Conservation (phyloP, 2,113 vertebrate genomes). For the Drymodes brunneopygia region DNA sequence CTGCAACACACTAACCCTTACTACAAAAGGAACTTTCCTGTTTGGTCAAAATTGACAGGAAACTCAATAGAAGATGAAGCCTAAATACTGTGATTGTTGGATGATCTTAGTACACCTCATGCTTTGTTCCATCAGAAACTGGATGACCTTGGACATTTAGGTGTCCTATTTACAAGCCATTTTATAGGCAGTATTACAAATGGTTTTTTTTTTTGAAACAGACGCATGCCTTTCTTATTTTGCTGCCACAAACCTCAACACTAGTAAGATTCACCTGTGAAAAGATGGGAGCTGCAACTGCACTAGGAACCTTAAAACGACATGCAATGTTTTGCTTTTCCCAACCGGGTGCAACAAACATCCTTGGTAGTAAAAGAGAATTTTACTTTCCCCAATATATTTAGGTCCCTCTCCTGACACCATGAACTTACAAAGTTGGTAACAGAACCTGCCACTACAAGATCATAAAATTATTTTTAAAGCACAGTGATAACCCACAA, state of each 20-base stretch:
- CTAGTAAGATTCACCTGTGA: background rate
- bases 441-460: background rate
- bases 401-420: rapidly evolving
- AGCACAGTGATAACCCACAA: background rate
- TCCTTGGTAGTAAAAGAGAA: background rate
- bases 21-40: background rate
- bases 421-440: background rate
- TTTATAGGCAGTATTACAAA: background rate
- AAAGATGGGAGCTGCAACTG: background rate
- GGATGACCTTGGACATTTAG: background rate
- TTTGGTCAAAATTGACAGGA: background rate
- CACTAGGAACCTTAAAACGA: background rate
- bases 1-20: background rate
- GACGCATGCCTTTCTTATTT: background rate
- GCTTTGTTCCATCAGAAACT: background rate
- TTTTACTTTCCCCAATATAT: background rate
- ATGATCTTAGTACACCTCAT: background rate
- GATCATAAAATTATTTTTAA: background rate
- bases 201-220: background rate
- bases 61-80: background rate
- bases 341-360: background rate
- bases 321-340: background rate
- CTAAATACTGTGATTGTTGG: background rate
- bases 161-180: background rate
- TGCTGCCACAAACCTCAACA: background rate